Conservation (phyloP, 2,113 vertebrate species). For the Galeopterus variegatus region DNA sequence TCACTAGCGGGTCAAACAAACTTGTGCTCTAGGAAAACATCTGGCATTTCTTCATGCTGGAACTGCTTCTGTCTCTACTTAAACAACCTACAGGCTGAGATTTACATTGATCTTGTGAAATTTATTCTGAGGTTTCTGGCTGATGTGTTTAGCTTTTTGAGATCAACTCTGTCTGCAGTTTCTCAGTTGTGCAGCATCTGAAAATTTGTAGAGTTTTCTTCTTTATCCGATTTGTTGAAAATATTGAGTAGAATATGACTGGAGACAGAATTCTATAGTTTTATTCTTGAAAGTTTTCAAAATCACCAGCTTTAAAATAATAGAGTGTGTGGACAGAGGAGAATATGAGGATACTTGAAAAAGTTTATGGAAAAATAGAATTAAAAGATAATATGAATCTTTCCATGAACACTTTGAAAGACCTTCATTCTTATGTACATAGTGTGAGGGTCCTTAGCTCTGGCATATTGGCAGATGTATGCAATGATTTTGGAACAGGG, state of each 20-base stretch:
- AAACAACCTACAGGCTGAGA: neutral
- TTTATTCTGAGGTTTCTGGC: neutral
- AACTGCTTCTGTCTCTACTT: neutral
- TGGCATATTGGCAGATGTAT: neutral
- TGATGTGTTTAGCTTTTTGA: neutral
- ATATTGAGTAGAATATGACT: neutral
- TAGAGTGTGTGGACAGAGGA: neutral
- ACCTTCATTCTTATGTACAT: neutral
- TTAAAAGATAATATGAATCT: too few relatives aligned
- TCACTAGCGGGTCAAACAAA: neutral
- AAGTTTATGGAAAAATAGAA: too few relatives aligned
- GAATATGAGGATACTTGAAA: too few relatives aligned
- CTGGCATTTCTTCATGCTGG: neutral
- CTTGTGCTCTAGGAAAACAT: neutral
- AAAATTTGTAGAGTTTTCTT: neutral
- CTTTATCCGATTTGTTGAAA: neutral
- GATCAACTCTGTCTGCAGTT: neutral
- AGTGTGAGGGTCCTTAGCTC: neutral
- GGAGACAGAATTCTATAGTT: neutral
- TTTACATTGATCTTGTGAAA: neutral
- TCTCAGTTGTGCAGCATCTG: neutral
- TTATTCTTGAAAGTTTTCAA: conserved; percentile 11
- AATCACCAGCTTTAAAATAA: neutral
- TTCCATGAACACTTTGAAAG: too few relatives aligned
- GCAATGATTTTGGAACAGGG: neutral